A percentile compares a stretch with the other conserved stretches of the same genome.
These are phyloP conservation scores for Oscarella lobularis DNA, from an alignment of 37 sponge, comb jelly and placozoan species.

Conservation along the genomic window DNA sequence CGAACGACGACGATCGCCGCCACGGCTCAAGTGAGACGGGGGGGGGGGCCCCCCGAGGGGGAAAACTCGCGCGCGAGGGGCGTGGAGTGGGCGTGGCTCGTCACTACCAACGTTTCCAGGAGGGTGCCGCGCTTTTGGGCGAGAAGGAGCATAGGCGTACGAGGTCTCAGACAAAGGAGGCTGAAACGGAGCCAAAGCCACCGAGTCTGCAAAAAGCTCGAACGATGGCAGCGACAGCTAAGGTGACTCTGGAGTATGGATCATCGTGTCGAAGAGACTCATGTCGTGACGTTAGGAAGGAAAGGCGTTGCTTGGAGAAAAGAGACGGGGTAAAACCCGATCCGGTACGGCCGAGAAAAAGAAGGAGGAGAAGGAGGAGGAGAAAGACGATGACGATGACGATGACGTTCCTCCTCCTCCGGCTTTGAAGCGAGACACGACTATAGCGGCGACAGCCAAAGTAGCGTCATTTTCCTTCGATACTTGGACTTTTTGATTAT, in stretches of 20 bases:
- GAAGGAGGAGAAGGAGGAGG: neutral
- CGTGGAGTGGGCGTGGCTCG: no score
- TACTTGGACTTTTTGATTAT: slow-evolving; percentile 1
- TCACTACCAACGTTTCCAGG: no score
- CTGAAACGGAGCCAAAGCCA: neutral
- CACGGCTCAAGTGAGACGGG: neutral
- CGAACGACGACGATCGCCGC: neutral
- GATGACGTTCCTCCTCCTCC: neutral
- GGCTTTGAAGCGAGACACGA: neutral
- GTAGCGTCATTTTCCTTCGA: neutral
- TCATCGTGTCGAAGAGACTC: no score
- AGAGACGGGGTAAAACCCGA: no score
- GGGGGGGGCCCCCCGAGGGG: neutral
- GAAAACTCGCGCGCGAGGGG: neutral
- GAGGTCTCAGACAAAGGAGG: neutral
- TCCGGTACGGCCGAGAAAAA: no score
- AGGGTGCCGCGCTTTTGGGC: no score
- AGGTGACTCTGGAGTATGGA: neutral
- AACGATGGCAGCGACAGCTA: neutral
- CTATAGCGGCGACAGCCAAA: neutral
- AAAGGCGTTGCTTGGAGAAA: no score
- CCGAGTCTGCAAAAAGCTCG: neutral
- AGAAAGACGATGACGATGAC: neutral
- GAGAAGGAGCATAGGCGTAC: neutral
- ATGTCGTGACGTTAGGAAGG: no score